A percentile compares a stretch with the other conserved stretches of the same genome.
These are phyloP conservation scores for Cantharis lateralis DNA, from an alignment of 2,888 invertebrate genomes.

Conservation along the genomic window DNA sequence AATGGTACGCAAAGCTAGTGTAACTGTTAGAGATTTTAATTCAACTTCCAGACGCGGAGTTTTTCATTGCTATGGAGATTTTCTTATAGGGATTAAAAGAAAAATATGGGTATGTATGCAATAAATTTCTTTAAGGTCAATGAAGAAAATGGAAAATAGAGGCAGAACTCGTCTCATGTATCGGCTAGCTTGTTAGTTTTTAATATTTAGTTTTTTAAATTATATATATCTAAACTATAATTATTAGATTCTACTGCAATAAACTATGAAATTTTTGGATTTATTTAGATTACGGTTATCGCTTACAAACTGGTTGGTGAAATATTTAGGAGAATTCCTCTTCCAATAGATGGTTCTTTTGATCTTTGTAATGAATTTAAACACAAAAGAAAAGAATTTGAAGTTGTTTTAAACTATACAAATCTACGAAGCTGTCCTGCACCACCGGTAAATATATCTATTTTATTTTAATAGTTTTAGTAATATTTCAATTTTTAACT, in stretches of 20 bases:
- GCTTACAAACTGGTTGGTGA: background rate
- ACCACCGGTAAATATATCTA: background rate
- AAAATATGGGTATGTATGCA: background rate
- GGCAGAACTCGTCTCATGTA: too few relatives aligned
- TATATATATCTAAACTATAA: too few relatives aligned
- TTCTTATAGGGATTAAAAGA: background rate
- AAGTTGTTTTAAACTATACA: background rate
- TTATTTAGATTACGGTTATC: background rate
- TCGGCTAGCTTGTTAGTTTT: too few relatives aligned
- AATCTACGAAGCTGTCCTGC: background rate
- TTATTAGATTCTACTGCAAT: too few relatives aligned
- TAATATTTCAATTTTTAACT: background rate
- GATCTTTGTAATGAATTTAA: background rate
- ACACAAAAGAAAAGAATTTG: background rate
- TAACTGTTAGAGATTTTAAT: background rate
- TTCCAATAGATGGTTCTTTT: background rate
- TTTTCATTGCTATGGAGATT: background rate
- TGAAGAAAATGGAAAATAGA: too few relatives aligned
- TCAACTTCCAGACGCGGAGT: background rate
- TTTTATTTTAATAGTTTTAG: background rate
- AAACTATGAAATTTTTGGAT: too few relatives aligned
- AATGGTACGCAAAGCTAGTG: background rate
- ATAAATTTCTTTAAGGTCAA: too few relatives aligned
- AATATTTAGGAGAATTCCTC: background rate
- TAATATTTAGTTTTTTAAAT: too few relatives aligned